Evolutionary conservation across 2,113 vertebrate genomes (phyloP), one percentile per base, ranked within the genome.

Genomic region (Dendrocopos noguchii): DNA sequence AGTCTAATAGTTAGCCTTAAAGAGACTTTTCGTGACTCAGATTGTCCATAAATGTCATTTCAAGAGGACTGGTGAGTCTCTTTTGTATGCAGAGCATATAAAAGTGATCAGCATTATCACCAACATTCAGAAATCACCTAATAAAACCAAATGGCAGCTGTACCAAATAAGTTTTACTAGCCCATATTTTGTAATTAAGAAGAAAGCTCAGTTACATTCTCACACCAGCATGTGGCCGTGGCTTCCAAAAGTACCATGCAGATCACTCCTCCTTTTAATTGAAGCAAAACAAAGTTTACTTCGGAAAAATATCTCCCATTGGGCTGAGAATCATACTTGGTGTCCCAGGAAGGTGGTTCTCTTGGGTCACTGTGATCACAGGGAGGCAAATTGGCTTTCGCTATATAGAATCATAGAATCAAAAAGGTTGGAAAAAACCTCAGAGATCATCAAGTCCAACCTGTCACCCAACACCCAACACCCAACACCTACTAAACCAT

Each of bases 191-290:
- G 2, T 27, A 39, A 47, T 3, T 52, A 60, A 83, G 83, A 80
- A 24, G 2, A 42, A 74, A 17, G 9, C 53, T 77, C 55, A 46
- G 13, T 18, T 64, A 5, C 59, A 46, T n/a, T 55, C 27, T 90
- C 29, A 52, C 15, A 87, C 36, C 7, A 10, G 5, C 0, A 0
- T 6, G 10, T 18, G 6, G 53, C 50, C 16, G 44, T 7, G 3
- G 7, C 46, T 81, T 88, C 81, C 13, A 68, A 34, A 80, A 75
- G 17, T 20, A 14, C n/a, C 14, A 50, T 1, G 5, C 15, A 57
- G 16, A 47, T 39, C 72, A 59, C 5, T n/a, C 29, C 16, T 59
- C 4, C 4, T 81, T 85, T 66, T 56, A 65, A 47, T 29, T 78
- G 33, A 76, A 87, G 25, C 3, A 31, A 34, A 75, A 78, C 17